Base-by-base conservation (phyloP, 2,888 invertebrate species). In the Drosophila diplacantha region DNA sequence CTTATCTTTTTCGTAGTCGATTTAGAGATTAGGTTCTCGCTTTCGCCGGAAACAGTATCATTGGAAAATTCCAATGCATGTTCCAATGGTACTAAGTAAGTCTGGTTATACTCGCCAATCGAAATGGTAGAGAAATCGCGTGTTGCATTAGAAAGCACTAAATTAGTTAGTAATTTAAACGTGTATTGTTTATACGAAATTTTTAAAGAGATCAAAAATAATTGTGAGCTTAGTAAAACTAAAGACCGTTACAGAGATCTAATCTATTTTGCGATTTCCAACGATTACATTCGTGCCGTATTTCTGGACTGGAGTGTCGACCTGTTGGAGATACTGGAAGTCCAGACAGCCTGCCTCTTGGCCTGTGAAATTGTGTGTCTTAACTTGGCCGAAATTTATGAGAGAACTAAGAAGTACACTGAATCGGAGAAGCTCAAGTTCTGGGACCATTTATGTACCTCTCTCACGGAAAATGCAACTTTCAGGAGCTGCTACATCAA, bases 221-320 rank as follows among this genome's bases (percentile, higher is more conserved):
- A 51, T 34, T 34, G 54, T 26, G 24, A 51, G n/a, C 29, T 29
- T 14, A 8, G 14, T 14, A 3, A 8, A 18, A 12, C 5, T 14
- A 12, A 3, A 18, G 12, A 44, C 8, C 50, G 24, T 50, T 49
- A 53, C 22, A 32, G 16, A 9, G 50, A 53, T 24, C 24, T 50
- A 14, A 53, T 53, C 16, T 3, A 16, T 5, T 50, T 50, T 50
- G 24, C 14, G 3, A 14, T 11, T 14, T 50, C 32, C 6, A 11
- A 22, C 12, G 26, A 43, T 7, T 26, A 26, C 26, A 6, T 43
- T 12, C 16, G 26, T 16, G 26, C 12, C 16, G 16, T 26, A 26
- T 43, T 26, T 26, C 16, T 26, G 4, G 6, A 43, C 16, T 43
- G 26, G 43, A 16, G 1, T 12, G 2, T 26, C 3, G 16, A 43